Base-by-base conservation (phyloP, 92 coral and sea anemone genomes). In the Paragorgia papillata region DNA sequence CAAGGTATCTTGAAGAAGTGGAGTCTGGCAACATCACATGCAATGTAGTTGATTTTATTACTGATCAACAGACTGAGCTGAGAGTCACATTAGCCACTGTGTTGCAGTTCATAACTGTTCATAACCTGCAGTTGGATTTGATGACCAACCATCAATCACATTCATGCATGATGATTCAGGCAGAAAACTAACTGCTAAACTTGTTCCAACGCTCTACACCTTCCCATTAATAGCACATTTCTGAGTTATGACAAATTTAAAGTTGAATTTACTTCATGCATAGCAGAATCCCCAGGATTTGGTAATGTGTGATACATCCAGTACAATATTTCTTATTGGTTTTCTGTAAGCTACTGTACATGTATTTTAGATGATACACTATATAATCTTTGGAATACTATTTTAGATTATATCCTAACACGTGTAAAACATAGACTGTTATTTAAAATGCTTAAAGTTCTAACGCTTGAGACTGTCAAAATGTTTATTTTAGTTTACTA, bases 1-100 rank as follows among this genome's bases (percentile, higher is more conserved):
- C 83, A 46, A 66, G 83, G 2, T 79, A 79, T 40, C 75, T 63
- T 66, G 83, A 79, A 34, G 83, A 79, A 17, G 83, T 79, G 20
- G 83, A 78, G 33, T 32, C 75, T 43, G 83, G 83, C 64, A 44
- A 30, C 10, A 21, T 79, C 62, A 63, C 62, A 25, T 49, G 64
- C 83, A 63, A 29, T 24, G 14, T 62, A 1, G 62, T 60, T 29
- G 73, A 76, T 62, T 61, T 76, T 22, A 76, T 14, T 60, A 63
- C 83, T 20, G 59, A 51, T 50, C 27, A 79, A 39, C 62, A 63
- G 75, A 0, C 65, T 14, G 65, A 79, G 46, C 28, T 79, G 75
- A 64, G 20, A 66, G 29, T 79, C 32, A 79, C 83, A 46, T 28
- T 79, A 20, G 75, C 30, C 15, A 29, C 74, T 50, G 74, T 66